A percentile compares a stretch with the other conserved stretches of the same genome.
Evolutionary conservation across 2,888 invertebrate genomes (phyloP).

Genomic region (Ellobium chinense): DNA sequence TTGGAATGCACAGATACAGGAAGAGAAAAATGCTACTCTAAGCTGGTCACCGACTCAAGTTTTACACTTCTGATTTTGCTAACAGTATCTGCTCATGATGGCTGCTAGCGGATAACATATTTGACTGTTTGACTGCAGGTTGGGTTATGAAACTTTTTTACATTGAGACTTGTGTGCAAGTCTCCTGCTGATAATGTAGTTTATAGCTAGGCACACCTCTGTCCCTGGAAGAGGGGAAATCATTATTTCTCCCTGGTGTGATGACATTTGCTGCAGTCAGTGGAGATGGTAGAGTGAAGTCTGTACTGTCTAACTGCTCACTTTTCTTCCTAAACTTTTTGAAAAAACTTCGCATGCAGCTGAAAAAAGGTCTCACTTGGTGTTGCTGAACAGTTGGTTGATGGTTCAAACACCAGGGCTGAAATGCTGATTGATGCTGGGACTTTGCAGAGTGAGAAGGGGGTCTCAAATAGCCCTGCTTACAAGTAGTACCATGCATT

Average conservation of each 20-base stretch:
- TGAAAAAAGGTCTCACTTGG: constrained; percentile 76
- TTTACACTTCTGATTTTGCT: constrained; percentile 27
- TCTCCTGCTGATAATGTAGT: constrained; percentile 11
- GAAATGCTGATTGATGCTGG: background rate
- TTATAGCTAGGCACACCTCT: constrained; percentile 20
- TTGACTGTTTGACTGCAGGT: background rate
- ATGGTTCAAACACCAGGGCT: background rate
- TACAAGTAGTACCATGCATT: background rate
- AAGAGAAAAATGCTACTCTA: constrained; percentile 68
- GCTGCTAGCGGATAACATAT: background rate
- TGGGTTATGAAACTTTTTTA: background rate
- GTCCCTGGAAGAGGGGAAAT: constrained; percentile 54
- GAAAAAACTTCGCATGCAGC: constrained; percentile 75
- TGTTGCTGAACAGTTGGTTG: constrained; percentile 19
- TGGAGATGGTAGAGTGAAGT: constrained; percentile 74
- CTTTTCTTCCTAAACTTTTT: constrained; percentile 72
- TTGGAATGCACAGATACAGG: constrained; percentile 95
- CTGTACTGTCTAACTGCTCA: constrained; percentile 68
- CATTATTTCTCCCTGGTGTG: constrained; percentile 72
- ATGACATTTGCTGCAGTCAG: constrained; percentile 75
- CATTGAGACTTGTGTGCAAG: background rate
- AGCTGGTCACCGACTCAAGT: constrained; percentile 51
- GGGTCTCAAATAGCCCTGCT: background rate
- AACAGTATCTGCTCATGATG: background rate
- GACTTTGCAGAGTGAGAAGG: background rate